Evolutionary conservation across 2,888 invertebrate genomes (phyloP), one percentile per base, ranked within the genome.

Genomic region (Eristalinus sepulchralis): DNA sequence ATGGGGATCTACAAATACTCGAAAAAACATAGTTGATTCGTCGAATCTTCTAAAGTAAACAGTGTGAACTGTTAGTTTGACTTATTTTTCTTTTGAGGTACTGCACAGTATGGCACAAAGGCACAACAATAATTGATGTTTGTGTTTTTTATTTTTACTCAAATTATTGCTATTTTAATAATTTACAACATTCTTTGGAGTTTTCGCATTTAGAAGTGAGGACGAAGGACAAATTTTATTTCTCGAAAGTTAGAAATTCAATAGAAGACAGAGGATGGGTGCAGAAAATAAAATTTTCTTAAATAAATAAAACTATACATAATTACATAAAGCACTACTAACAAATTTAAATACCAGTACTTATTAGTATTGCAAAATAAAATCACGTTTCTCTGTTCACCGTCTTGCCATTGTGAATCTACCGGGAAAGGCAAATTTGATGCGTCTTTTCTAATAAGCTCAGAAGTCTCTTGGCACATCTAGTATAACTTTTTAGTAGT

Each of bases 61-160:
- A 36, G 57, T 27, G 34, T 20, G 36, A n/a, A 22, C 27, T 27
- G 36, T 8, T 39, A n/a, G 39, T n/a, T 13, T 39, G 13, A 13
- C 13, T 39, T n/a, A 1, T 11, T n/a, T 39, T 34, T 70, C 36
- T 59, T 64, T 80, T 89, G 91, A 93, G 93, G 93, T 93, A 93
- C 93, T 93, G 93, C 93, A 92, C 92, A 92, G 92, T 92, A 92
- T 92, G 92, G 92, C 92, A 92, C 92, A 90, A 89, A 81, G 85
- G 80, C 72, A 68, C 59, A 66, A 71, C 0, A 20, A 20, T 67
- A 5, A 27, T 27, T 66, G 36, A 79, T 86, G 73, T 83, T 83
- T 57, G 86, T 86, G 86, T 86, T 86, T 86, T 83, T 86, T 78
- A 75, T 83, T 83, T 79, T 33, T 60, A 68, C 36, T 59, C 72